Conservation (phyloP, 2,113 vertebrate genomes). For the Herpailurus yagouaroundi region DNA sequence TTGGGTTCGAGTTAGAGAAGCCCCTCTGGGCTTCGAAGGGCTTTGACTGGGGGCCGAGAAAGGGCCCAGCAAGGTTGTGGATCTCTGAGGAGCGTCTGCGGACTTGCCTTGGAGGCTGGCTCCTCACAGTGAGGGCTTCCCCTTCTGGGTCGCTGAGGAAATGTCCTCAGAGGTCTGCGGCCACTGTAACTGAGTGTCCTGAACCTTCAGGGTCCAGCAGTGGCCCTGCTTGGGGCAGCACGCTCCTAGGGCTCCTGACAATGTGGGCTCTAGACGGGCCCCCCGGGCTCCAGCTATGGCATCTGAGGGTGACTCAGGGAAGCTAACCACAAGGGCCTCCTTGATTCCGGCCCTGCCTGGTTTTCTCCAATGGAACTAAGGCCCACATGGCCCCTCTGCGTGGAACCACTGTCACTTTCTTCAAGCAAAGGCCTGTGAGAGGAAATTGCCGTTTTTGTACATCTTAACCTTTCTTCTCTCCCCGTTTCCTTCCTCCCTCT, state of each 20-base stretch:
- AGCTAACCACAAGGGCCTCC: not conserved
- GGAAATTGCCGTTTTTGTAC: not conserved
- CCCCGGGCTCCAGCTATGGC: accelerated
- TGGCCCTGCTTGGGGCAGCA: not conserved
- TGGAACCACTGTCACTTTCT: not conserved
- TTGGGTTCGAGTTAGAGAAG: no score
- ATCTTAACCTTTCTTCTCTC: not conserved
- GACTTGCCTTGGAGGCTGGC: not conserved
- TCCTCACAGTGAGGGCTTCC: not conserved
- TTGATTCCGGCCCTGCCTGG: not conserved
- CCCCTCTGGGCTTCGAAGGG: not conserved
- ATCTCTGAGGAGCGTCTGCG: not conserved
- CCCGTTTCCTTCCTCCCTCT: not conserved
- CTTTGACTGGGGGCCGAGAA: not conserved
- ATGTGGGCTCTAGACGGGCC: no score
- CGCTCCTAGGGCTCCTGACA: not conserved
- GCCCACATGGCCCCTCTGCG: accelerated
- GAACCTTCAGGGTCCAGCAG: not conserved
- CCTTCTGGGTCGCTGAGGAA: not conserved
- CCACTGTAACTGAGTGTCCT: not conserved
- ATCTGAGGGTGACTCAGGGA: not conserved
- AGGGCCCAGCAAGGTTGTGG: not conserved
- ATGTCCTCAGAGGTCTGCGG: not conserved
- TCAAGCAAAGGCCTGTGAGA: not conserved
- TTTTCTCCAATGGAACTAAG: accelerated